phyloP scores from a whole-genome alignment of 2,888 invertebrate genomes.

The Busseola fusca region DNA sequence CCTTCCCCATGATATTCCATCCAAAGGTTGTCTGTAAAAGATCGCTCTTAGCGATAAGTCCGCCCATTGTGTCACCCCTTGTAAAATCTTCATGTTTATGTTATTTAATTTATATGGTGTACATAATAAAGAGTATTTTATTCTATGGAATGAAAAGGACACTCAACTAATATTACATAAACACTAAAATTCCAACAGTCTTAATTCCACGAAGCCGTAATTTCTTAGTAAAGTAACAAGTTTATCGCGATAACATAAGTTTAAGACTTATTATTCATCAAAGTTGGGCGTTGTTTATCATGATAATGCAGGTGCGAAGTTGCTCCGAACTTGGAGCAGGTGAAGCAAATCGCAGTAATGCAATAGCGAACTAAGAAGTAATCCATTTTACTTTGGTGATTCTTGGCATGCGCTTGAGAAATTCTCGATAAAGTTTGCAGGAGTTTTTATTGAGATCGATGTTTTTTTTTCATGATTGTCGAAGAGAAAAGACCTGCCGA shows the following conservation, averaged over 20 bases:
- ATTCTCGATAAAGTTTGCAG: slow-evolving; percentile 19
- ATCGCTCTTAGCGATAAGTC: no score
- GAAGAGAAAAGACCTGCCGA: background rate
- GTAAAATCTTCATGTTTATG: no score
- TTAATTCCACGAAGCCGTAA: slow-evolving; percentile 28
- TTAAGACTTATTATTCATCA: slow-evolving; percentile 55
- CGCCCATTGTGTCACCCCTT: no score
- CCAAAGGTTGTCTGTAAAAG: no score
- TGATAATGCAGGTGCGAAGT: slow-evolving; percentile 57
- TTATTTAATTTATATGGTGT: no score
- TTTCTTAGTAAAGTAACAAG: slow-evolving; percentile 44
- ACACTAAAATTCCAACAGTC: slow-evolving; percentile 29
- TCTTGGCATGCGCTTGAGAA: slow-evolving; percentile 28
- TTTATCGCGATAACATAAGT: slow-evolving; percentile 49
- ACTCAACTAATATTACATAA: slow-evolving; percentile 4
- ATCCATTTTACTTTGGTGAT: slow-evolving; percentile 61
- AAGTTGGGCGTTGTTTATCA: slow-evolving; percentile 55
- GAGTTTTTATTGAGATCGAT: slow-evolving; percentile 11
- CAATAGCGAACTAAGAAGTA: slow-evolving; percentile 49
- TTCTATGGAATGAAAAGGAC: slow-evolving; percentile 1
- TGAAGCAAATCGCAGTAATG: slow-evolving; percentile 58
- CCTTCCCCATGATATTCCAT: no score
- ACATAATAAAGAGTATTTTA: no score
- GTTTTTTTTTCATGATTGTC: background rate
- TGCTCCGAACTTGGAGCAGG: slow-evolving; percentile 47